Percentiles rank a stretch among this genome's conserved stretches.
These are phyloP conservation scores for Silvanus unidentatus DNA, from an alignment of 2,888 invertebrate genomes.

Conservation along the genomic window DNA sequence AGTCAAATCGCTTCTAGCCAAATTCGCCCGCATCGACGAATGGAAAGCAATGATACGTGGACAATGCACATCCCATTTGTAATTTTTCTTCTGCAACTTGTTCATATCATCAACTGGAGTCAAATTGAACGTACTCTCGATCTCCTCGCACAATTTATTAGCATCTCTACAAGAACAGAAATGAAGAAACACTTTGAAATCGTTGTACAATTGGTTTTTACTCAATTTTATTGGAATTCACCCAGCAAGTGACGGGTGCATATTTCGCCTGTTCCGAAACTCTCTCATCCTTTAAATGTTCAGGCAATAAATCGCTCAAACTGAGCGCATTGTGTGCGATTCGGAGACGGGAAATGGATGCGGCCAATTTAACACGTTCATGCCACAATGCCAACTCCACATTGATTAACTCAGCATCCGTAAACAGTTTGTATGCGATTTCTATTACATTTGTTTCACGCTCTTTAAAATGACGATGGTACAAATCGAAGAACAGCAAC, in stretches of 20 bases:
- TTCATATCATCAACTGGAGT: conserved; percentile 27
- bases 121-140: conserved; percentile 31
- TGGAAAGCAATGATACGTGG: conserved; percentile 53
- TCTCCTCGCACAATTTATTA: conserved; percentile 31
- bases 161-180: conserved; percentile 24
- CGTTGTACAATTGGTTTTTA: no score
- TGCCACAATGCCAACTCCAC: conserved; percentile 61
- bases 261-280: conserved; percentile 51
- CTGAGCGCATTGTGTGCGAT: conserved; percentile 68
- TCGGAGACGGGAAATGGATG: conserved; percentile 68
- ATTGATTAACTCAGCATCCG: conserved; percentile 40
- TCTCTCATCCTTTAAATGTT: conserved; percentile 65
- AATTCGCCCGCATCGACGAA: conserved; percentile 49
- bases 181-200: no score
- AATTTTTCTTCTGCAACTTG: conserved; percentile 28
- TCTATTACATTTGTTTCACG: conserved; percentile 33
- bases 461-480: conserved; percentile 54
- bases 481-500: conserved; percentile 65
- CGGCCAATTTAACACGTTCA: conserved; percentile 64
- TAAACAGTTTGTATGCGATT: conserved; percentile 32
- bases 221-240: conserved; percentile 69
- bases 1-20: conserved; percentile 54
- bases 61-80: conserved; percentile 46
- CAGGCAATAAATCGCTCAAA: conserved; percentile 63
- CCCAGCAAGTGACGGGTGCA: conserved; percentile 68